A percentile compares a stretch with the other conserved stretches of the same genome.
Conservation (phyloP, 2,797 vertebrate species). For the Antrozous pallidus region DNA sequence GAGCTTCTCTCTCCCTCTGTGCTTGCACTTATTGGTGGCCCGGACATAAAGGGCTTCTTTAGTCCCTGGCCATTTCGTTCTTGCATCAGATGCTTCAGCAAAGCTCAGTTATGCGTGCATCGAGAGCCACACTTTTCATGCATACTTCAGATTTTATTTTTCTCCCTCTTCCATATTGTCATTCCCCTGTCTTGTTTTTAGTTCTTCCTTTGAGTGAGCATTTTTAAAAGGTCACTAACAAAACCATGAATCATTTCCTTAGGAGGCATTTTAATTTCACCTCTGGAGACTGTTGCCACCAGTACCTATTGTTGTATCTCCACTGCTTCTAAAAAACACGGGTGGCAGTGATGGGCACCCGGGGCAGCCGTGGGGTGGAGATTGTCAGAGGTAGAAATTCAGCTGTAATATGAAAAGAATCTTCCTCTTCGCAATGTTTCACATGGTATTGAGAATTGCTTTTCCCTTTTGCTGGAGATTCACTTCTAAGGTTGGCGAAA, state of each 20-base stretch:
- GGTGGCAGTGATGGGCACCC: neutral
- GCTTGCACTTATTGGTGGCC: neutral
- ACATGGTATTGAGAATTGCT: neutral
- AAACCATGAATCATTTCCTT: neutral
- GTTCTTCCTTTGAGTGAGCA: constrained; percentile 22
- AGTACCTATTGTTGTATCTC: neutral
- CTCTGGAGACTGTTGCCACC: neutral
- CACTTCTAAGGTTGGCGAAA: neutral
- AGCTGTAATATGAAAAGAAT: neutral
- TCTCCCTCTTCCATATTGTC: neutral
- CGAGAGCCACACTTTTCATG: neutral
- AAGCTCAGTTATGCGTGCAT: neutral
- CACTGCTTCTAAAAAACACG: neutral
- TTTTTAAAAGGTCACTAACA: neutral
- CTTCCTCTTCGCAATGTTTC: neutral
- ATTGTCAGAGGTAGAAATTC: neutral
- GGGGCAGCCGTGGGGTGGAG: neutral
- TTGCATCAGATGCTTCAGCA: neutral
- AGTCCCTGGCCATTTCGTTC: neutral
- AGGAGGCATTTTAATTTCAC: neutral
- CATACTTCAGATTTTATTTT: neutral
- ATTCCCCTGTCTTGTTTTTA: neutral
- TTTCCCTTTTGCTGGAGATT: neutral
- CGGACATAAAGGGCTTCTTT: neutral
- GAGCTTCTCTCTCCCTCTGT: neutral